Percentiles rank a stretch among this genome's conserved stretches.
phyloP scores from a whole-genome alignment of 53 echinoderm and acorn worm genomes.

The Stichopus horrens region DNA sequence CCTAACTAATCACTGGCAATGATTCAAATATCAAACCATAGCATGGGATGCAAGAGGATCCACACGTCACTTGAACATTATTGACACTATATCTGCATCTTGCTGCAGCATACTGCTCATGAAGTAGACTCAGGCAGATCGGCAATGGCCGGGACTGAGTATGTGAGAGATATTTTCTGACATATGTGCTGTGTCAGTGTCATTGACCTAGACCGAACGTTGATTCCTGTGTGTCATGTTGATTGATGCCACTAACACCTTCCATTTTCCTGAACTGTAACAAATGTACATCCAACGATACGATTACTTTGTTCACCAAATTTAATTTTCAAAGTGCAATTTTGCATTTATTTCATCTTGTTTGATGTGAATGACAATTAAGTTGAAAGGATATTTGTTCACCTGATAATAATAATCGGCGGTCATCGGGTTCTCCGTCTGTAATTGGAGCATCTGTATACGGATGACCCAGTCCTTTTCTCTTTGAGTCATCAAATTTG shows the following conservation, averaged over 20 bases:
- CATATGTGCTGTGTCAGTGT: no score
- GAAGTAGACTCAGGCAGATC: no score
- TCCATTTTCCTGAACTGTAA: neutral
- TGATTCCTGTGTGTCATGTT: no score
- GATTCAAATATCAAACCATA: no score
- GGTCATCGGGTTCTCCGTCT: slow-evolving; percentile 76
- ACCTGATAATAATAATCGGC: slow-evolving; percentile 99
- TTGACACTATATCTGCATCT: no score
- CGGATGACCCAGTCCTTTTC: slow-evolving; percentile 99
- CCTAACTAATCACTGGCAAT: no score
- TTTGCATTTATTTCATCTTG: neutral
- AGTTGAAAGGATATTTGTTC: neutral
- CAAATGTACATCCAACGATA: neutral
- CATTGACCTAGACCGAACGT: no score
- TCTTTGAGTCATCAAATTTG: slow-evolving; percentile 89
- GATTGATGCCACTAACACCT: neutral
- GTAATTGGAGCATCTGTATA: slow-evolving; percentile 93
- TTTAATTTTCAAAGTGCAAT: neutral
- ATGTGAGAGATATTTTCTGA: no score
- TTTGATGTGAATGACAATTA: neutral
- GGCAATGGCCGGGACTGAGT: no score
- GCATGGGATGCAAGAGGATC: no score
- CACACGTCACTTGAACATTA: no score
- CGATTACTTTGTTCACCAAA: neutral
- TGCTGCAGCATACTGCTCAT: no score